A percentile compares a stretch with the other conserved stretches of the same genome.
Evolutionary conservation across 2,113 vertebrate species (phyloP).

Genomic region (Chauna torquata): DNA sequence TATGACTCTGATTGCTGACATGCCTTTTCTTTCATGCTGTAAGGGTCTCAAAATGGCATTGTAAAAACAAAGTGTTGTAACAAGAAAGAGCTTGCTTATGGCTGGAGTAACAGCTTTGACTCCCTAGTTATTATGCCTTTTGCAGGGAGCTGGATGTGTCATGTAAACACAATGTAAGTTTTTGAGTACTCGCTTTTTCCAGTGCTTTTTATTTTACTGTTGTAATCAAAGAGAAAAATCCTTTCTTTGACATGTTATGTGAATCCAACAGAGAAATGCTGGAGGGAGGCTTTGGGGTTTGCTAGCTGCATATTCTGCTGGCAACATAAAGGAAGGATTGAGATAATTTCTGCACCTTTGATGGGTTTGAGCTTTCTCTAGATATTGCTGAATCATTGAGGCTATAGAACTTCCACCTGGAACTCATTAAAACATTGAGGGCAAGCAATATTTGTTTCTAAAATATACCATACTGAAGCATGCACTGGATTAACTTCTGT

Average conservation of each 20-base stretch:
- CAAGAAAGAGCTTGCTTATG: background rate
- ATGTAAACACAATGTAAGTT: background rate
- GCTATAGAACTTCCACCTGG: slow-evolving; percentile 20
- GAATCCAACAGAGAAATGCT: slow-evolving; percentile 21
- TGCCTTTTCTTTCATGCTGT: background rate
- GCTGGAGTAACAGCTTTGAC: background rate
- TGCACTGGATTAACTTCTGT: background rate
- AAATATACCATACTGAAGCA: background rate
- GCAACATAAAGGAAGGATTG: background rate
- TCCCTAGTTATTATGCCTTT: background rate
- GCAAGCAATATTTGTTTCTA: background rate
- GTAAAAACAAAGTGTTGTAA: background rate
- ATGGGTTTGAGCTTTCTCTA: background rate
- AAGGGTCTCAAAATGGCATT: background rate
- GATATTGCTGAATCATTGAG: background rate
- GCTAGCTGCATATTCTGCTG: background rate
- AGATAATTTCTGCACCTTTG: background rate
- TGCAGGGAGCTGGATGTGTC: background rate
- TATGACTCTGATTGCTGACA: background rate
- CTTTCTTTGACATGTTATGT: slow-evolving; percentile 13
- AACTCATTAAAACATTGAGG: background rate
- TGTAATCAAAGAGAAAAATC: slow-evolving; percentile 47
- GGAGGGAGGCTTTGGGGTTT: background rate
- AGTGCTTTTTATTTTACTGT: slow-evolving; percentile 45
- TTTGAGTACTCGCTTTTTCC: slow-evolving; percentile 3